Base-by-base conservation (phyloP, 2,797 vertebrate species). In the Enteromius fasciolatus region DNA sequence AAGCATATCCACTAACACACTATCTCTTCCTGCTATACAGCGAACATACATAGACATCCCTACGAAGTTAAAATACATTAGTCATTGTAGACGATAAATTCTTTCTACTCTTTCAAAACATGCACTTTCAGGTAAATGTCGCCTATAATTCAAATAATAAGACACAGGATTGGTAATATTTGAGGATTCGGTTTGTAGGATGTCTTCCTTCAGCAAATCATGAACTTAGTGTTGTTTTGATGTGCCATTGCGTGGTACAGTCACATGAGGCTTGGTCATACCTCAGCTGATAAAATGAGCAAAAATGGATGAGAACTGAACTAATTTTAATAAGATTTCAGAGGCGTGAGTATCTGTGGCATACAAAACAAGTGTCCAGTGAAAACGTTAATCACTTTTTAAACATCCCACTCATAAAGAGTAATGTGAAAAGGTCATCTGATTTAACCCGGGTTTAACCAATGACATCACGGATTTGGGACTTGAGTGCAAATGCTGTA, bases 401-500 rank as follows among this genome's bases (percentile, higher is more conserved):
- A 25, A 78, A 44, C 20, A 79, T 3, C 46, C 14, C 18, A 52
- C 25, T 79, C 33, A 81, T 12, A 59, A 84, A 74, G 31, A 20
- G 31, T 10, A 17, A 8, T 20, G 46, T 17, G 17, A 61, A 75
- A 67, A 83, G 41, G 79, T 81, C 83, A 85, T 54, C 46, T 63
- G 72, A 63, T 50, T 72, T 31, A 39, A 48, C 39, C 18, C 5
- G 3, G 4, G 23, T 15, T 31, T 36, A 46, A 36, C 18, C 50
- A 48, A 33, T 86, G 76, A 84, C 69, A 76, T 84, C 85, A 87
- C 66, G 28, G 15, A 78, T 48, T 18, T 17, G 77, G 23, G 25
- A 28, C 20, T 25, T 17, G 2, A 10, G n/a, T 59, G 74, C 10
- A 39, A 33, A 33, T 76, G 33, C 31, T 52, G 36, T 20, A 64